Percentiles rank a stretch among this genome's conserved stretches.
Conservation (phyloP, 2,113 vertebrate genomes). For the Stigmatopora nigra region DNA sequence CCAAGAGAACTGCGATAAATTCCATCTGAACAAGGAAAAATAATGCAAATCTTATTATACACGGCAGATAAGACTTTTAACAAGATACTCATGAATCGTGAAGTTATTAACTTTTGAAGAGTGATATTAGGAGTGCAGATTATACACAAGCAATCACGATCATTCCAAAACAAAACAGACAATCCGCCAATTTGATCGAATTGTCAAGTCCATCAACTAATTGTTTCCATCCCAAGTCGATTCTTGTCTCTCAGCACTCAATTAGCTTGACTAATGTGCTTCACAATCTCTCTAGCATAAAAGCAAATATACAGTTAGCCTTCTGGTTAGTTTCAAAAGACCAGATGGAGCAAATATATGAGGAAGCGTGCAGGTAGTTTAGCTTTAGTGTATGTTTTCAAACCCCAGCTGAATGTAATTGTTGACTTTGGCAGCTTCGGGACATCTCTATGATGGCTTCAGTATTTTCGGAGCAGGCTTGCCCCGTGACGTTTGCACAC, state of each 20-base stretch:
- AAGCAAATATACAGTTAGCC: not conserved
- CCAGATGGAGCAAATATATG: conserved; percentile 6
- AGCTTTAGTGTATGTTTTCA: conserved; percentile 34
- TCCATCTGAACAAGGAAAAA: no score
- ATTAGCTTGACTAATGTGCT: conserved; percentile 3
- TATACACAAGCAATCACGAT: no score
- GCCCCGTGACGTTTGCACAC: conserved; percentile 4
- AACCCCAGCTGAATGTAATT: conserved; percentile 26
- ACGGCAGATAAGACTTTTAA: no score
- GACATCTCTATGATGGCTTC: not conserved
- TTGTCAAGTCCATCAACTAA: not conserved
- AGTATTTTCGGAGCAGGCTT: conserved; percentile 31
- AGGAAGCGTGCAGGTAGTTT: conserved; percentile 8
- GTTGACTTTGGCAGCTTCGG: conserved; percentile 11
- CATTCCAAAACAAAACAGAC: not conserved
- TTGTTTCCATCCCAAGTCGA: not conserved
- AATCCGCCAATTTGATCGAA: not conserved
- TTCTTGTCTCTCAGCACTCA: not conserved
- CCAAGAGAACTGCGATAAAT: no score
- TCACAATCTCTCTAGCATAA: not conserved
- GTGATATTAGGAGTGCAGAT: no score
- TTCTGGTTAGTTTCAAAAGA: not conserved
- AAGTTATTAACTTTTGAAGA: no score
- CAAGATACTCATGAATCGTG: no score
- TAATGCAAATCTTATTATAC: no score